Conservation (phyloP, 1,140 invertebrate species). For the Pteromalus puparum region DNA sequence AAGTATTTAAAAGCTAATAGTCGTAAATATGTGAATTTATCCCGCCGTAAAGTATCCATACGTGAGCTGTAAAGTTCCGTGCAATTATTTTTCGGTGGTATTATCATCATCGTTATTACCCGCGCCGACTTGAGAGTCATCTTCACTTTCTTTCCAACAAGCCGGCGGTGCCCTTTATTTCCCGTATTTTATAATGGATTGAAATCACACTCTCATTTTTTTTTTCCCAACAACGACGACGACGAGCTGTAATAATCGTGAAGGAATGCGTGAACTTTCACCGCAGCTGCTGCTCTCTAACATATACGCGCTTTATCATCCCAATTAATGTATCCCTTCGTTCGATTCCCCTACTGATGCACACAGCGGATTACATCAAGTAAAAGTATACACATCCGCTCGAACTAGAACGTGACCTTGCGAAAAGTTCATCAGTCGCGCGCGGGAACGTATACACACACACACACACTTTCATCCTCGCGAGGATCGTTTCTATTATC, state of each 20-base stretch:
- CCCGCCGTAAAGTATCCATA: neutral
- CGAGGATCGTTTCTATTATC: slow-evolving; percentile 8
- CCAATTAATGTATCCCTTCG: neutral
- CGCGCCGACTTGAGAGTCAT: neutral
- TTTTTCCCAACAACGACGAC: too few species aligned
- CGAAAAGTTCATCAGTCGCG: slow-evolving; percentile 26
- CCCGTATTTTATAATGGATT: neutral
- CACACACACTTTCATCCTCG: slow-evolving; percentile 38
- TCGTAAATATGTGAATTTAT: slow-evolving; percentile 4
- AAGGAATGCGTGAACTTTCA: slow-evolving; percentile 13
- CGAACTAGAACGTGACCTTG: slow-evolving; percentile 48
- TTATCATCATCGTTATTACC: too few species aligned
- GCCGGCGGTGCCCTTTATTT: too few species aligned
- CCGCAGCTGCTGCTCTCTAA: neutral
- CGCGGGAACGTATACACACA: neutral
- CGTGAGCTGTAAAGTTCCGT: too few species aligned
- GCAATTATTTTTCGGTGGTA: too few species aligned
- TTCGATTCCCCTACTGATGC: too few species aligned
- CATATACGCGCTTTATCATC: neutral
- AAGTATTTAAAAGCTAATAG: slow-evolving; percentile 18
- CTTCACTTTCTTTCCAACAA: neutral
- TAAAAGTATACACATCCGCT: neutral
- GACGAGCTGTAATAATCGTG: too few species aligned
- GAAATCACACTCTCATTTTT: neutral
- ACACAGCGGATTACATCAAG: neutral